phyloP scores from a whole-genome alignment of 2,113 vertebrate genomes.

The Hystrix cristata region DNA sequence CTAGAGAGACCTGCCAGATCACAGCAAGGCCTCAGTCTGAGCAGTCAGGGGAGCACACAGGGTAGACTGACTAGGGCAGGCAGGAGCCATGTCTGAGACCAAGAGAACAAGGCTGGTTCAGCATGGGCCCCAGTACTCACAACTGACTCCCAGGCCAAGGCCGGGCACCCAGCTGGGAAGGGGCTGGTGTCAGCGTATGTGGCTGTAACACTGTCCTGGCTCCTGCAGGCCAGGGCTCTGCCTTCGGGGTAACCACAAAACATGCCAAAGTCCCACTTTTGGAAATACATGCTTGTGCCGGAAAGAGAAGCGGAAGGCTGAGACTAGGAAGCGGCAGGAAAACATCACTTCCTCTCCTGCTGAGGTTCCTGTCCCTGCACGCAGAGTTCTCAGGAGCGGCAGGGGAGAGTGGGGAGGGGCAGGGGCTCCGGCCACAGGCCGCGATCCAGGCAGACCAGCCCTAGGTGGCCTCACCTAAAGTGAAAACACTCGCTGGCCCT shows the following conservation, averaged over 20 bases:
- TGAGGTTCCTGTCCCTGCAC: fast-evolving
- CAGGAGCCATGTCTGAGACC: background rate
- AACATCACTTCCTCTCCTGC: background rate
- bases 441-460: background rate
- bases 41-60: background rate
- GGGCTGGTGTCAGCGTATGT: background rate
- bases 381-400: background rate
- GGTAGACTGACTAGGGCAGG: background rate
- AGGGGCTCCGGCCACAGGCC: background rate
- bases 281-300: background rate
- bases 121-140: background rate
- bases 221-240: background rate
- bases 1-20: background rate
- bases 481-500: background rate
- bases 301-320: background rate
- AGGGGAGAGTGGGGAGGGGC: background rate
- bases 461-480: conserved; percentile 25
- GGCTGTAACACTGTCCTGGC: background rate
- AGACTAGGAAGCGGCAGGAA: background rate
- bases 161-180: background rate
- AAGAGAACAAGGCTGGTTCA: background rate
- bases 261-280: background rate
- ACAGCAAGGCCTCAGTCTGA: background rate
- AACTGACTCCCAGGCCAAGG: background rate
- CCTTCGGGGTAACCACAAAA: background rate